Evolutionary conservation across 2,888 invertebrate genomes (phyloP).

Genomic region (Leucozona laternaria): DNA sequence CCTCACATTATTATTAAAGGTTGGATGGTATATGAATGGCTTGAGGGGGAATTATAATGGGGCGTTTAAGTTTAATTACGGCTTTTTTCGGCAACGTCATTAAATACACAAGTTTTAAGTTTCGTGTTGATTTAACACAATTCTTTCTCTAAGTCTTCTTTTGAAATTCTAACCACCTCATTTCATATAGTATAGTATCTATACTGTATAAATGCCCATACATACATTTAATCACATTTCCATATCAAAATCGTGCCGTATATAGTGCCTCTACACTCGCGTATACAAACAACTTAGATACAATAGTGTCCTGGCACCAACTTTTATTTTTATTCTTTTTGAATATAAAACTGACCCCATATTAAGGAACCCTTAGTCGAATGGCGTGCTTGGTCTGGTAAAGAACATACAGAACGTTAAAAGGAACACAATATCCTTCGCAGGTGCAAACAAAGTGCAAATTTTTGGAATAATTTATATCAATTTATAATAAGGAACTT

Average conservation of each 20-base stretch:
- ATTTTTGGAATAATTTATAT: conserved; percentile 2
- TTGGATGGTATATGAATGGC: too few species aligned
- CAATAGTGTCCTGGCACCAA: conserved; percentile 72
- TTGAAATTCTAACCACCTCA: conserved; percentile 22
- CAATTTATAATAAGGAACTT: neutral
- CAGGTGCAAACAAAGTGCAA: conserved; percentile 43
- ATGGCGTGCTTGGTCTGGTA: conserved; percentile 61
- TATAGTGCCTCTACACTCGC: neutral
- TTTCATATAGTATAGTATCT: neutral
- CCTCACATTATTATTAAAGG: too few species aligned
- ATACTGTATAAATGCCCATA: neutral
- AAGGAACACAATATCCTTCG: neutral
- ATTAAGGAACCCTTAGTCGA: conserved; percentile 59
- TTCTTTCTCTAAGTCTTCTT: conserved; percentile 24
- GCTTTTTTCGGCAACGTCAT: neutral
- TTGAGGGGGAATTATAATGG: too few species aligned
- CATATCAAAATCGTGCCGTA: conserved; percentile 49
- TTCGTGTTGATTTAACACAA: neutral
- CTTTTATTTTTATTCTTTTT: conserved; percentile 57
- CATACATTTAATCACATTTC: conserved; percentile 62
- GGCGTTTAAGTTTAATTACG: neutral
- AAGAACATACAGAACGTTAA: conserved; percentile 4
- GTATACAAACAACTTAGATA: conserved; percentile 53
- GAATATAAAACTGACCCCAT: conserved; percentile 73
- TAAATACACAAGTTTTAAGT: neutral